Base-by-base conservation (phyloP, 2,888 invertebrate genomes). In the Heliconius erato region DNA sequence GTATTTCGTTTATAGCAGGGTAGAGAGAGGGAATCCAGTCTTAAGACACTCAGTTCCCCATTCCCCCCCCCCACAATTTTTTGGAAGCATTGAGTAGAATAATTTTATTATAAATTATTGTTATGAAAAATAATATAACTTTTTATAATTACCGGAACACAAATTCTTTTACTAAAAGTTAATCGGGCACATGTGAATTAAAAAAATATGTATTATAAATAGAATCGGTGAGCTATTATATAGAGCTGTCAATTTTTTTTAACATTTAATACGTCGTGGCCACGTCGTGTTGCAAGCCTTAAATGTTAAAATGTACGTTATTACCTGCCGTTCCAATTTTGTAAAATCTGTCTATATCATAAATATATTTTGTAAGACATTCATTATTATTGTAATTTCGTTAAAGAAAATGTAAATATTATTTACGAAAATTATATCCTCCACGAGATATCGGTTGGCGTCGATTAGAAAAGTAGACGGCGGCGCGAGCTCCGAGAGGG, bases 401-500 rank as follows among this genome's bases (percentile, higher is more conserved):
- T 63, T 26, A 9, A 26, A 32, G 54, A 63, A 63, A 63, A 63
- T 63, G 63, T 78, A 49, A 78, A 68, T 68, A 68, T 44, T 78
- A 68, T 68, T 78, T 67, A 78, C 28, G 67, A 78, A 74, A 79
- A 78, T 80, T 68, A 82, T 77, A 79, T 74, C 79, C 77, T 82
- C 67, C 44, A 79, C 78, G 54, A 67, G 79, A 79, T 77, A 79
- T 82, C 72, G 35, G 71, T 84, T 88, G 87, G 82, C 87, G 85
- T 85, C 87, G 86, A 87, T 87, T 88, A 87, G 87, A 88, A 87
- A 88, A 88, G 88, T 88, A 86, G 90, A 87, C 87, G 86, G 87
- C 88, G 86, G 90, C 92, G 54, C 54, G 91, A 6, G 35, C 63
- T 35, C 90, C 92, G 89, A 91, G 91, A 89, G 93, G 93, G 93